Conservation (phyloP, 1,140 invertebrate species). For the Hylaeus anthracinus region DNA sequence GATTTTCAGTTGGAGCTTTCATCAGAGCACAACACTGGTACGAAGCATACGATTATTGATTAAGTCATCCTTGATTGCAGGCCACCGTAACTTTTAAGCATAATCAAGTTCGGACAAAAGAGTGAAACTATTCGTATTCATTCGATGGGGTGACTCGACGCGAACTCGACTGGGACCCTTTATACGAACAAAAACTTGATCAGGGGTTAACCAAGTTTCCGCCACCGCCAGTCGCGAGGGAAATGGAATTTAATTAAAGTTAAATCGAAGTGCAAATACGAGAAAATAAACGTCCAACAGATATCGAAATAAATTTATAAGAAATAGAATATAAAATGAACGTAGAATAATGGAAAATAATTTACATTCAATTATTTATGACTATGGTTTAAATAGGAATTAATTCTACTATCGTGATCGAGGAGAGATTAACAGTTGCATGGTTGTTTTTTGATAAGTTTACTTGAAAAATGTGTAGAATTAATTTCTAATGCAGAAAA, state of each 20-base stretch:
- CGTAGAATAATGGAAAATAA: no score
- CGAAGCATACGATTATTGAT: background rate
- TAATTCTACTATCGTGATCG: no score
- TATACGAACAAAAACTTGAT: slow-evolving; percentile 20
- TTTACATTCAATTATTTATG: no score
- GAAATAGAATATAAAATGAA: no score
- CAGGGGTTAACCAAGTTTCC: slow-evolving; percentile 21
- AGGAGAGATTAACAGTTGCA: no score
- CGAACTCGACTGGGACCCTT: background rate
- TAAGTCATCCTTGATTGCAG: no score
- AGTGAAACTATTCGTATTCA: background rate
- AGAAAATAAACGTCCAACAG: no score
- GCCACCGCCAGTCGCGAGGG: background rate
- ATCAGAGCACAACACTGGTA: background rate
- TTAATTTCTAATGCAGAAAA: background rate
- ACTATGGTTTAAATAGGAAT: no score
- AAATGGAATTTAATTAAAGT: slow-evolving; percentile 27
- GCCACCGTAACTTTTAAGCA: background rate
- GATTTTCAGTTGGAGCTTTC: background rate
- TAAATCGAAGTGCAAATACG: background rate
- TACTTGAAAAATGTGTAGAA: no score
- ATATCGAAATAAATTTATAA: no score
- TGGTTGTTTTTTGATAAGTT: no score
- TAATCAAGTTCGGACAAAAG: background rate
- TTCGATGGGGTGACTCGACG: background rate